These are phyloP conservation scores for Drymodes brunneopygia DNA, from an alignment of 2,113 vertebrate species.

Conservation along the genomic window DNA sequence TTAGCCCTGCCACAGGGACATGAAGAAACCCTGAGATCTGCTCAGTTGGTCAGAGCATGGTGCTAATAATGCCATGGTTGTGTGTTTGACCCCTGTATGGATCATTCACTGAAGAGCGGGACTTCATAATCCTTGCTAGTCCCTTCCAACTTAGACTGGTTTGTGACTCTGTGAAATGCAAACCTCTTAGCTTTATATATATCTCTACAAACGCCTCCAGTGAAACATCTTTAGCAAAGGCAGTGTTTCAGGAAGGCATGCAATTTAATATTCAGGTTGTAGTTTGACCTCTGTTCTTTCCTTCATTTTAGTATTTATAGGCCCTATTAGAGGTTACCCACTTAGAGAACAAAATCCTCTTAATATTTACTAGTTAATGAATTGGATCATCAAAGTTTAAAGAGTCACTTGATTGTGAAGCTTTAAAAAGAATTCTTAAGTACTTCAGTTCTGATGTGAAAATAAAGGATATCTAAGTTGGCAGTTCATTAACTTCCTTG, in stretches of 20 bases:
- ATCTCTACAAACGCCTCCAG: neutral
- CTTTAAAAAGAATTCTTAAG: neutral
- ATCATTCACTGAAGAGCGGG: neutral
- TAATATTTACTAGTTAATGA: neutral
- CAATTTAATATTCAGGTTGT: neutral
- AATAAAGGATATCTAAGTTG: neutral
- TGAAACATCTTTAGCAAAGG: neutral
- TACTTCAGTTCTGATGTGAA: neutral
- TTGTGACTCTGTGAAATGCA: neutral
- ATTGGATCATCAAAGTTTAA: neutral
- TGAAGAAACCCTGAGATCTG: neutral
- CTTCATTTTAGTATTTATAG: neutral
- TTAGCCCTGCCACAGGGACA: accelerated
- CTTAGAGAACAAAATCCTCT: neutral
- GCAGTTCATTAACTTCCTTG: neutral
- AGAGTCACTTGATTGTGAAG: neutral
- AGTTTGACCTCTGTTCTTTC: neutral
- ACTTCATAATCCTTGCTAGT: neutral
- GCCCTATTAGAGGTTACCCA: neutral
- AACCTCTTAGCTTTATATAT: neutral
- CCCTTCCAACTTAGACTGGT: neutral
- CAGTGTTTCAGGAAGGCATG: neutral
- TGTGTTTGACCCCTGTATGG: neutral
- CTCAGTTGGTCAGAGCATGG: neutral
- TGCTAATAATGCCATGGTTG: neutral